Evolutionary conservation across 2,888 invertebrate species (phyloP).

Genomic region (Heliconius hortense): DNA sequence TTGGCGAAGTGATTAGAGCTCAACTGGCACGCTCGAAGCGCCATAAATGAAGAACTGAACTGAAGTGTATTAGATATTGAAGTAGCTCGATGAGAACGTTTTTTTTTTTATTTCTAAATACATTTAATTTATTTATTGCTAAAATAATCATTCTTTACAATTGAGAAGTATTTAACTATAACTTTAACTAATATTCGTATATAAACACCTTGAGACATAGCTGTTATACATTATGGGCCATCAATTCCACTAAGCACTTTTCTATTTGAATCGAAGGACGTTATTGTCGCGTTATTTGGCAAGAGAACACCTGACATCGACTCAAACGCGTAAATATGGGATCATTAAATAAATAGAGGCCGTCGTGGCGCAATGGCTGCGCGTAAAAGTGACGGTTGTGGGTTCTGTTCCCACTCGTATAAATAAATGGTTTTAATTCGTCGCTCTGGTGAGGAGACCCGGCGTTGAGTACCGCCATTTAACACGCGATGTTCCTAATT

Average conservation of each 20-base stretch:
- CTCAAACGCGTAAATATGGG: neutral
- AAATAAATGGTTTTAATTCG: too few relatives aligned
- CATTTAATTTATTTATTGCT: neutral
- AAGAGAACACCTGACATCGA: neutral
- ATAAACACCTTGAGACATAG: neutral
- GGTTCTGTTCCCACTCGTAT: neutral
- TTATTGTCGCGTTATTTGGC: neutral
- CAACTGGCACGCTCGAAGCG: too few relatives aligned
- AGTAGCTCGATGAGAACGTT: too few relatives aligned
- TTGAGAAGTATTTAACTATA: neutral
- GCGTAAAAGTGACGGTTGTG: neutral
- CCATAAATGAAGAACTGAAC: too few relatives aligned
- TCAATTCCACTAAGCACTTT: constrained; percentile 8
- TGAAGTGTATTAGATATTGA: too few relatives aligned
- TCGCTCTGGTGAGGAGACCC: too few relatives aligned
- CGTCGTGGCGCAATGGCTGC: neutral
- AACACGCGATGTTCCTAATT: too few relatives aligned
- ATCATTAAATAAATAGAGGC: neutral
- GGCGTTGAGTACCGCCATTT: too few relatives aligned
- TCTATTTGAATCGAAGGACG: constrained; percentile 11
- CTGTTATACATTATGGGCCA: neutral
- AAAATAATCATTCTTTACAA: too few relatives aligned
- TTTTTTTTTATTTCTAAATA: too few relatives aligned
- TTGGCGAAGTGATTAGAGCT: too few relatives aligned
- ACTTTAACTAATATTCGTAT: neutral